phyloP scores from a whole-genome alignment of 1,140 invertebrate species.

The Drosophila kanapiae region DNA sequence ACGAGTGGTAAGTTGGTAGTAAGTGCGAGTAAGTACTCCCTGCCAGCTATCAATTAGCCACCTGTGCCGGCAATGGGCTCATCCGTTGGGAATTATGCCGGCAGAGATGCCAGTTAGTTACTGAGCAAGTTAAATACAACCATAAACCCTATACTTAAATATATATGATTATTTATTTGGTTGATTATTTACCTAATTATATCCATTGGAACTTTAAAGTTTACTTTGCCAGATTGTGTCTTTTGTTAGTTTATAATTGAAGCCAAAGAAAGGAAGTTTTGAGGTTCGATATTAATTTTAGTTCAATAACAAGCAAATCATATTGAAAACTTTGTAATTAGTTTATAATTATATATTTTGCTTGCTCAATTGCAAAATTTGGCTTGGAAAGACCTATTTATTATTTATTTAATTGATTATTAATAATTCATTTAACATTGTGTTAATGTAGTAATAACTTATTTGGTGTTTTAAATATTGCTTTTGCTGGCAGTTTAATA shows the following conservation, averaged over 20 bases:
- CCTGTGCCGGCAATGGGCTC: background rate
- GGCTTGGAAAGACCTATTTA: no score
- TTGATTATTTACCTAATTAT: background rate
- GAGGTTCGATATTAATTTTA: no score
- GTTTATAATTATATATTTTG: no score
- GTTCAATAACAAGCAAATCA: no score
- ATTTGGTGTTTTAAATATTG: no score
- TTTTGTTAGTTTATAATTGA: background rate
- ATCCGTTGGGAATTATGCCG: no score
- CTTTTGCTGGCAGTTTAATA: no score
- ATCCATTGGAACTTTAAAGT: background rate
- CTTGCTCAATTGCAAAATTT: no score
- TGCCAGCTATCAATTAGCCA: conserved; percentile 3
- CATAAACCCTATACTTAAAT: background rate
- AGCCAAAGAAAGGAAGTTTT: background rate
- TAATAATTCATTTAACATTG: no score
- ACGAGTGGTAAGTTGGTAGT: background rate
- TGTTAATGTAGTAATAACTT: no score
- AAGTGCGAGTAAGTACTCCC: background rate
- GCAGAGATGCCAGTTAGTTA: background rate
- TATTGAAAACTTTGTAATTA: no score
- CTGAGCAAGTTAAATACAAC: background rate
- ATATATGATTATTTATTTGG: background rate
- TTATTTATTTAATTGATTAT: no score
- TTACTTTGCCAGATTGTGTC: background rate